A percentile compares a stretch with the other conserved stretches of the same genome.
phyloP scores from a whole-genome alignment of 2,888 invertebrate genomes.

The Barypeithes pellucidus region DNA sequence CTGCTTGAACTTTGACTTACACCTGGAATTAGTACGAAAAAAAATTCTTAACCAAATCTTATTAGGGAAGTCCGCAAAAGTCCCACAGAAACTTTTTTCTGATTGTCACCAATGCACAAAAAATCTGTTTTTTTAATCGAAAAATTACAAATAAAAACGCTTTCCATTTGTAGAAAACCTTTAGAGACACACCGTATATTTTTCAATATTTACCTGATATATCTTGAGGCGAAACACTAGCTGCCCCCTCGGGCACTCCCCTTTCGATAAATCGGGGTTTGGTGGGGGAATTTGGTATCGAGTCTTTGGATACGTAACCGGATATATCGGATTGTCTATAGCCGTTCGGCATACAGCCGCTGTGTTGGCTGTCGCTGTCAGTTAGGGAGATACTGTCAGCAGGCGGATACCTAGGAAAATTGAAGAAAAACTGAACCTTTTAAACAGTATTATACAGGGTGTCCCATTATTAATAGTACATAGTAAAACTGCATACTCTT shows the following conservation, averaged over 20 bases:
- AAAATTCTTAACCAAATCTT: neutral
- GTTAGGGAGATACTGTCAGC: constrained; percentile 65
- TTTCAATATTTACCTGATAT: constrained; percentile 62
- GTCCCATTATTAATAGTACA: no score
- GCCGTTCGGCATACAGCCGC: constrained; percentile 60
- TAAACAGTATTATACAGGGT: no score
- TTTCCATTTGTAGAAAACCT: no score
- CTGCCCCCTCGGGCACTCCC: constrained; percentile 83
- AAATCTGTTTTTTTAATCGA: no score
- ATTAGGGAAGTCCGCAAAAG: no score
- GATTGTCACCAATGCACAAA: no score
- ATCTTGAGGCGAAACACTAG: constrained; percentile 81
- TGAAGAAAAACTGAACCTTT: no score
- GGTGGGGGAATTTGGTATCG: constrained; percentile 75
- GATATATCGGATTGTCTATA: constrained; percentile 50
- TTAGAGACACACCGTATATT: no score
- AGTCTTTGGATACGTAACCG: constrained; percentile 61
- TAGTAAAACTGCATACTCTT: no score
- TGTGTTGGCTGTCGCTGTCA: constrained; percentile 66
- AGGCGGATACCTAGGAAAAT: constrained; percentile 56
- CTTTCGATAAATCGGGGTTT: constrained; percentile 74
- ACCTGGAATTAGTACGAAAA: constrained; percentile 48
- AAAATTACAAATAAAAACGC: no score
- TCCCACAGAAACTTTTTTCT: no score
- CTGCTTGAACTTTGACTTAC: constrained; percentile 65